These are phyloP conservation scores for Mus musculus DNA, from an alignment of 2,113 vertebrate species.

Conservation along the genomic window DNA sequence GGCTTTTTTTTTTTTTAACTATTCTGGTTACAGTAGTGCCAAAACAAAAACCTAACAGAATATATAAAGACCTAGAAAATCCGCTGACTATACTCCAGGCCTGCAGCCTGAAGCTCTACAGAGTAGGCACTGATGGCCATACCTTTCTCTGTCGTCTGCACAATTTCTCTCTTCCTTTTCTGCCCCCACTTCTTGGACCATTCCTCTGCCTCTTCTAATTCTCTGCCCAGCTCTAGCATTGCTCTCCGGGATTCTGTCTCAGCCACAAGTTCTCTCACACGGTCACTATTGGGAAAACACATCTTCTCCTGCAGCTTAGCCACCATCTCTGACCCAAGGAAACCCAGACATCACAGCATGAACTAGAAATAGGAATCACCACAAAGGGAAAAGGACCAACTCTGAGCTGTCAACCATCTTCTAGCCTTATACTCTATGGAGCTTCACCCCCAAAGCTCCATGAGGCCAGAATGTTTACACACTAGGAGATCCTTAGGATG, in stretches of 20 bases:
- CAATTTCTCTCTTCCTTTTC: background rate
- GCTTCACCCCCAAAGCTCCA: no score
- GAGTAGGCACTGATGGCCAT: background rate
- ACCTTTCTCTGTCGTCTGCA: background rate
- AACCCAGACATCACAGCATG: background rate
- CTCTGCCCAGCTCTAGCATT: background rate
- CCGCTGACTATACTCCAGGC: background rate
- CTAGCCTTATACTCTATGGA: no score
- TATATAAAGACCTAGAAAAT: background rate
- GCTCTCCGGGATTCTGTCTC: background rate
- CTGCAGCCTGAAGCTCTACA: rapidly evolving
- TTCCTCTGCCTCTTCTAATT: background rate
- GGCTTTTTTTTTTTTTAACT: background rate
- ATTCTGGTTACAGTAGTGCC: background rate
- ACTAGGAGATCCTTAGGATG: background rate
- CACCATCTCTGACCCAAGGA: background rate
- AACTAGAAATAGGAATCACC: background rate
- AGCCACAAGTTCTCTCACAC: background rate
- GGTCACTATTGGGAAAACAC: background rate
- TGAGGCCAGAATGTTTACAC: background rate
- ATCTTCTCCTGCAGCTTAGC: background rate
- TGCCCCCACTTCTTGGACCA: background rate
- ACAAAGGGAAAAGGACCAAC: background rate
- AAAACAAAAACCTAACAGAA: background rate
- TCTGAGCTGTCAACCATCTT: background rate